Evolutionary conservation across 2,888 invertebrate species (phyloP).

Genomic region (Strigamia crassipes): DNA sequence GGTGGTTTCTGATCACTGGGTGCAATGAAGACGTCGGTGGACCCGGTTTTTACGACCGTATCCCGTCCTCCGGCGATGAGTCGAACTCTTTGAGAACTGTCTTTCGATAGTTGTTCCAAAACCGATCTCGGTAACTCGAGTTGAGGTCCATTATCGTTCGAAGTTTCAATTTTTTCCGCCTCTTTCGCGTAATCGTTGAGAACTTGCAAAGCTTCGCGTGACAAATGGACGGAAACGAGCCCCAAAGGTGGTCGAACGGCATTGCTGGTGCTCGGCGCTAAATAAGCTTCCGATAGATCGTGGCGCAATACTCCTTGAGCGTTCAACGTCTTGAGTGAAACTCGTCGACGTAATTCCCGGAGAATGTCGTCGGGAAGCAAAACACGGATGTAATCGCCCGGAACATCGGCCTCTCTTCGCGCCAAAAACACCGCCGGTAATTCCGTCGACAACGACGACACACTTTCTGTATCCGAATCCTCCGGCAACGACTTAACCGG

Average conservation of each 20-base stretch:
- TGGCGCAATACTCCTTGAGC: not conserved
- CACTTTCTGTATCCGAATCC: not conserved
- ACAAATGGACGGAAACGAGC: constrained; percentile 16
- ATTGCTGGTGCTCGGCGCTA: constrained; percentile 35
- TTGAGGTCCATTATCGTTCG: not conserved
- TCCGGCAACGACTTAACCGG: not conserved
- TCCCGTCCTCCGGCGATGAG: not conserved
- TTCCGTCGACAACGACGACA: constrained; percentile 5
- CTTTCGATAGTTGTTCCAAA: constrained; percentile 43
- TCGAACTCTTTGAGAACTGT: constrained; percentile 29
- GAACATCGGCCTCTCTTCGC: constrained; percentile 39
- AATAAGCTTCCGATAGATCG: constrained; percentile 44
- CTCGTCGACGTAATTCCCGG: constrained; percentile 19
- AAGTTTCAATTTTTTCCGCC: constrained; percentile 13
- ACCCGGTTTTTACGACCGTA: constrained; percentile 30
- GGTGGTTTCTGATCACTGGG: constrained; percentile 45
- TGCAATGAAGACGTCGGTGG: constrained; percentile 47
- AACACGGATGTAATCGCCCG: constrained; percentile 44
- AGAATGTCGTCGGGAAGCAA: constrained; percentile 43
- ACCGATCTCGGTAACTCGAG: constrained; percentile 45
- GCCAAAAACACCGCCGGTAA: constrained; percentile 43
- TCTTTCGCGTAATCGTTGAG: constrained; percentile 43
- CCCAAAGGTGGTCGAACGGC: constrained; percentile 18
- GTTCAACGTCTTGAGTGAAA: not conserved
- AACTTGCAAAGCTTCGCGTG: constrained; percentile 44